These are phyloP conservation scores for Ictalurus furcatus DNA, from an alignment of 2,113 vertebrate genomes.

Conservation along the genomic window DNA sequence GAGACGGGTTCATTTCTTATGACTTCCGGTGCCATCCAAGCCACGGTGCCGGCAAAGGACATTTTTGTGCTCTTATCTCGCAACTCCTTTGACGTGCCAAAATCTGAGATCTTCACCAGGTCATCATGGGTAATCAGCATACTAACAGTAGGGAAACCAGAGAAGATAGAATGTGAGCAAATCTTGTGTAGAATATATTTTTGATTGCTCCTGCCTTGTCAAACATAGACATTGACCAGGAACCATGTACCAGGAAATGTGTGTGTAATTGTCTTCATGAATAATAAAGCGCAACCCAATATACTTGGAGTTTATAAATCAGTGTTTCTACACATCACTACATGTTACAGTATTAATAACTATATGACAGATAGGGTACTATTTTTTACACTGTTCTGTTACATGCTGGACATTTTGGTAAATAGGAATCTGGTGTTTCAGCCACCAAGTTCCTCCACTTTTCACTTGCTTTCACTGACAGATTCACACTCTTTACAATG, in stretches of 20 bases:
- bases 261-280: not conserved
- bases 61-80: constrained; percentile 99
- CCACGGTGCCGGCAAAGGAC: constrained; percentile 97
- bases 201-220: not conserved
- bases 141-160: constrained; percentile 67
- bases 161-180: not conserved
- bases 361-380: not conserved
- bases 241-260: not conserved
- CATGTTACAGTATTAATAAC: not conserved
- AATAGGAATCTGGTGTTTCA: not conserved
- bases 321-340: not conserved
- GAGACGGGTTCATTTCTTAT: constrained; percentile 97
- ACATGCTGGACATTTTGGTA: not conserved
- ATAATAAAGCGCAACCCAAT: not conserved
- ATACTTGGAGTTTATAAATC: not conserved
- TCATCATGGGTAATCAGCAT: constrained; percentile 98
- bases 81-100: constrained; percentile 96
- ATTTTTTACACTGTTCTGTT: not conserved
- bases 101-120: constrained; percentile 98
- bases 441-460: not conserved
- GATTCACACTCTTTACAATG: not conserved
- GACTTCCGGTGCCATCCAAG: constrained; percentile 99
- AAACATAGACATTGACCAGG: not conserved
- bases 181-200: not conserved
- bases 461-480: not conserved